Percentiles rank a stretch among this genome's conserved stretches.
Conservation (phyloP, 2,888 invertebrate species). For the Napeogenes sylphis region DNA sequence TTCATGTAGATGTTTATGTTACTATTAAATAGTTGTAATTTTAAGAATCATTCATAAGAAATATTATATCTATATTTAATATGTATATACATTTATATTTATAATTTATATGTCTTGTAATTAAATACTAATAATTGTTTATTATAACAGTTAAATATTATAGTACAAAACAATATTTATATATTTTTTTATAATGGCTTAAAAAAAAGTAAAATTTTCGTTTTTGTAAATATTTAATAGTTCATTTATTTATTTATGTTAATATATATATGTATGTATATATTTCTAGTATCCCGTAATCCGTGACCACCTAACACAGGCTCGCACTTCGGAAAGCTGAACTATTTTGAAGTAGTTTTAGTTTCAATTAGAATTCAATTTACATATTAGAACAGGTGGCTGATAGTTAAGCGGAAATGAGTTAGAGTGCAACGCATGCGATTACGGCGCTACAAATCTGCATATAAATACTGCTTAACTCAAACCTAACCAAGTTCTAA, state of each 20-base stretch:
- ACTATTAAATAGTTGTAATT: too few species aligned
- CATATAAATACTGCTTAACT: slow-evolving; percentile 15
- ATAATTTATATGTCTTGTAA: too few species aligned
- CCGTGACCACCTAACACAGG: slow-evolving; percentile 9
- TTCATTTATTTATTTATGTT: slow-evolving; percentile 11
- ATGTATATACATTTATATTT: too few species aligned
- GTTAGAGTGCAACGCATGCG: slow-evolving; percentile 27
- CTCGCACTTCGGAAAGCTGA: slow-evolving; percentile 13
- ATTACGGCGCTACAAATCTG: slow-evolving; percentile 20
- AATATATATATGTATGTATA: slow-evolving; percentile 1
- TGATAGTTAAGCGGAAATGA: slow-evolving; percentile 29
- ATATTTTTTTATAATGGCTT: too few species aligned
- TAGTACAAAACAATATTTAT: too few species aligned
- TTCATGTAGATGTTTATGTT: too few species aligned
- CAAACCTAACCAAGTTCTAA: background rate
- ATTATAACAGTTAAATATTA: too few species aligned
- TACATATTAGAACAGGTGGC: slow-evolving; percentile 29
- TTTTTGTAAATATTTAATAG: too few species aligned
- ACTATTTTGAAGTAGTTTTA: slow-evolving; percentile 28
- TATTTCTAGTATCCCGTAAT: background rate
- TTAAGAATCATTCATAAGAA: too few species aligned
- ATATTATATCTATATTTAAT: too few species aligned
- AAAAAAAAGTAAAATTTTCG: too few species aligned
- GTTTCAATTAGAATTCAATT: slow-evolving; percentile 31
- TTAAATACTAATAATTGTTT: too few species aligned